Conservation (phyloP, 2,888 invertebrate genomes). For the Pammene aurita region DNA sequence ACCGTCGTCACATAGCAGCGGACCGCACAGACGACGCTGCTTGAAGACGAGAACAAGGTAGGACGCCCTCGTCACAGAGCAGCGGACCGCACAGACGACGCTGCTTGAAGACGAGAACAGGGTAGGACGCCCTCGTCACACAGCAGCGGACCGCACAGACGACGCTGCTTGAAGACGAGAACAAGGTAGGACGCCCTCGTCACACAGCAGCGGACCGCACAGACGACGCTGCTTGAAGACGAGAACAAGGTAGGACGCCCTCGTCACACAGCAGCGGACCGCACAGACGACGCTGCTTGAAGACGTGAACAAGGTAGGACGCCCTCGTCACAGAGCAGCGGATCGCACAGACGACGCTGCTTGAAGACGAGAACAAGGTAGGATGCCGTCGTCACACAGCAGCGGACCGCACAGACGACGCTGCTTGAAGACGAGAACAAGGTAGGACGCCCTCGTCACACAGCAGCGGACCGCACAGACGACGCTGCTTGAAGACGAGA, state of each 20-base stretch:
- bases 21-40: constrained; percentile 3
- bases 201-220: constrained; percentile 11
- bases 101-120: not conserved
- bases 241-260: constrained; percentile 32
- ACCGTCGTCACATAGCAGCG: constrained; percentile 30
- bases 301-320: constrained; percentile 8
- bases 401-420: not conserved
- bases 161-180: not conserved
- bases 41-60: not conserved
- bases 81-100: not conserved
- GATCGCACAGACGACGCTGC: constrained; percentile 3
- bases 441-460: constrained; percentile 35
- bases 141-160: constrained; percentile 2
- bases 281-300: constrained; percentile 6
- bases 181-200: constrained; percentile 35
- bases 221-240: not conserved
- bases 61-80: constrained; percentile 35
- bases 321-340: constrained; percentile 30
- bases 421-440: not conserved
- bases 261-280: constrained; percentile 10
- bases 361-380: not conserved
- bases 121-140: constrained; percentile 35
- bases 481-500: not conserved
- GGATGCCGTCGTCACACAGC: constrained; percentile 35
- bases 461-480: constrained; percentile 2